phyloP scores from a whole-genome alignment of 1,140 invertebrate genomes.

The Dendroctonus ponderosae region DNA sequence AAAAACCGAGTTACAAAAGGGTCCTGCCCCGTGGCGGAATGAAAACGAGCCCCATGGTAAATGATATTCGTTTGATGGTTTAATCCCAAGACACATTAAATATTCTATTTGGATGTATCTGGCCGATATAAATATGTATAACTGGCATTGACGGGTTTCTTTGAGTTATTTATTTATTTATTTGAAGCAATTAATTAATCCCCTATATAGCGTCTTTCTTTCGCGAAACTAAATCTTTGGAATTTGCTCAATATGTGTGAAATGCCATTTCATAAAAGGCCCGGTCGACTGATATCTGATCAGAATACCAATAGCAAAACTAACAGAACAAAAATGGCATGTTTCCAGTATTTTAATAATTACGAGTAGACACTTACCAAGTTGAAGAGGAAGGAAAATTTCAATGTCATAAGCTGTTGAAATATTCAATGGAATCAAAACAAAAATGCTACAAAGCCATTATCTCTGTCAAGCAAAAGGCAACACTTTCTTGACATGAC shows the following conservation, averaged over 20 bases:
- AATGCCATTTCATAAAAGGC: background rate
- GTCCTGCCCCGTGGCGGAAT: constrained; percentile 6
- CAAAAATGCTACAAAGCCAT: background rate
- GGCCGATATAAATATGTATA: constrained; percentile 4
- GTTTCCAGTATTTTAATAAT: no score
- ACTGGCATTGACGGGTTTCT: constrained; percentile 10
- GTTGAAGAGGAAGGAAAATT: background rate
- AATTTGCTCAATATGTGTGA: background rate
- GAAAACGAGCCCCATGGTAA: constrained; percentile 7
- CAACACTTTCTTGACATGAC: background rate
- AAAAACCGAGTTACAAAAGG: background rate
- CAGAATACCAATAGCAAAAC: no score
- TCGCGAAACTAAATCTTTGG: background rate
- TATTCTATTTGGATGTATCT: constrained; percentile 11
- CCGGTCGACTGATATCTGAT: background rate
- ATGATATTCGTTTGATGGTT: constrained; percentile 20
- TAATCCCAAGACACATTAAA: constrained; percentile 12
- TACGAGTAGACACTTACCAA: background rate
- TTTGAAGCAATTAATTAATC: constrained; percentile 3
- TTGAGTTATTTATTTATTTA: constrained; percentile 16
- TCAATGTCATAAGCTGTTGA: constrained; percentile 1
- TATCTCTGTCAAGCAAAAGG: background rate
- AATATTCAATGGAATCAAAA: background rate
- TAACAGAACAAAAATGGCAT: no score
- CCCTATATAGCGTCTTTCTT: constrained; percentile 3